These are phyloP conservation scores for Clupea harengus DNA, from an alignment of 2,113 vertebrate genomes.

Conservation along the genomic window DNA sequence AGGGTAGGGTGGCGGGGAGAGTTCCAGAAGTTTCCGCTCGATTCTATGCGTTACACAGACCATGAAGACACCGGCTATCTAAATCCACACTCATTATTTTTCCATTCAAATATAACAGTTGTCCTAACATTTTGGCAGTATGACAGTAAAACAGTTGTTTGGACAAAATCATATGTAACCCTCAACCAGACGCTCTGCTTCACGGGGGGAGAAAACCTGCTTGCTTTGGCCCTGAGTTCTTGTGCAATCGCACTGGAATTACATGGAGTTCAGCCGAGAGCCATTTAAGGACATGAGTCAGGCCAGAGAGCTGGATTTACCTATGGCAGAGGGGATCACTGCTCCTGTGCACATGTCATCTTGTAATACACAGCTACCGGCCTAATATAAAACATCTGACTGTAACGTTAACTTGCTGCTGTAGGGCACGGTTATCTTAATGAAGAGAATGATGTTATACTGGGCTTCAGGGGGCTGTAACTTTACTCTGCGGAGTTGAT, in stretches of 20 bases:
- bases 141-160: background rate
- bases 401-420: background rate
- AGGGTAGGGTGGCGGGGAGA: background rate
- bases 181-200: background rate
- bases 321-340: background rate
- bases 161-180: background rate
- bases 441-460: background rate
- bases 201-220: background rate
- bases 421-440: background rate
- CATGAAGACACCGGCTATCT: background rate
- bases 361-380: background rate
- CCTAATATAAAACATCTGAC: slow-evolving; percentile 12
- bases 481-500: background rate
- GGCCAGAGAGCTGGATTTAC: background rate
- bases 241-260: background rate
- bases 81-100: background rate
- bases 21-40: background rate
- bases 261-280: background rate
- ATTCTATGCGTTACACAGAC: background rate
- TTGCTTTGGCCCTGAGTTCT: background rate
- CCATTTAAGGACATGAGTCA: slow-evolving; percentile 1
- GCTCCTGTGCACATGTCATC: background rate
- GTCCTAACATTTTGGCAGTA: background rate
- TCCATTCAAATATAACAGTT: background rate
- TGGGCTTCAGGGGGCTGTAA: background rate